These are phyloP conservation scores for Teleogryllus occipitalis DNA, from an alignment of 1,140 invertebrate species.

Conservation along the genomic window DNA sequence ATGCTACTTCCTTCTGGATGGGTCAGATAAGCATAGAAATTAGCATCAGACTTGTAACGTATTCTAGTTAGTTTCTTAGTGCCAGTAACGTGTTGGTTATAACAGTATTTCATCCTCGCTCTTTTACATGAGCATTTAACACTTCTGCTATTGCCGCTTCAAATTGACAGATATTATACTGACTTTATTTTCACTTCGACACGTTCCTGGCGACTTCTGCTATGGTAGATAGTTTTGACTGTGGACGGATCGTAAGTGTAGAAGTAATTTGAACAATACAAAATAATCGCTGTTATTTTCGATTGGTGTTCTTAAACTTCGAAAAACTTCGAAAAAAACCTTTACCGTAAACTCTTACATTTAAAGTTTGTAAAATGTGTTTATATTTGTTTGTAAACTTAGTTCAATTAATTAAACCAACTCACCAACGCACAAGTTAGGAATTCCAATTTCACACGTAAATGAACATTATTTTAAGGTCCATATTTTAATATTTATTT, in stretches of 20 bases:
- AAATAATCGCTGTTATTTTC: neutral
- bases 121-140: neutral
- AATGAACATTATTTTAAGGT: too few species aligned
- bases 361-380: too few species aligned
- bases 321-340: too few species aligned
- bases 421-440: too few species aligned
- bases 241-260: neutral
- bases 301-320: too few species aligned
- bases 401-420: too few species aligned
- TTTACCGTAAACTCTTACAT: too few species aligned
- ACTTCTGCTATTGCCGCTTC: neutral
- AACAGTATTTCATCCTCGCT: neutral
- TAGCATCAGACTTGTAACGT: neutral
- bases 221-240: neutral
- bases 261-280: neutral
- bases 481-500: too few species aligned
- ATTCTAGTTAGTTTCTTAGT: neutral
- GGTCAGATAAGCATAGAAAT: neutral
- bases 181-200: neutral
- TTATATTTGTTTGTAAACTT: too few species aligned
- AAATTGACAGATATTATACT: too few species aligned
- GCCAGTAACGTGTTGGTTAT: neutral
- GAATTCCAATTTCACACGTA: too few species aligned
- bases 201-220: neutral
- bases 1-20: neutral